A percentile compares a stretch with the other conserved stretches of the same genome.
Conservation (phyloP, 2,888 invertebrate species). For the Aplocera efformata region DNA sequence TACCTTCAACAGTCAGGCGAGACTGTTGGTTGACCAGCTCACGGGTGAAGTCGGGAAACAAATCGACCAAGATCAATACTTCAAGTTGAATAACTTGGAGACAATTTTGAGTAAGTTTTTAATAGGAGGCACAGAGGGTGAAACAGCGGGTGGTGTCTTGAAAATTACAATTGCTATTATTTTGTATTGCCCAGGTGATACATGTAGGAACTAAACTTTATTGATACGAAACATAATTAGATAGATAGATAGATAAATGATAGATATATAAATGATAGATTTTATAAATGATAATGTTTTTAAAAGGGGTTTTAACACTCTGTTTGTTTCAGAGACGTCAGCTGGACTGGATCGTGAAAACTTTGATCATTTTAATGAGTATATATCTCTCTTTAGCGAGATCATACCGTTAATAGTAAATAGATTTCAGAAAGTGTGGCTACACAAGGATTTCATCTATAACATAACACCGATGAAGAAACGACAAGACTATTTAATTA, state of each 20-base stretch:
- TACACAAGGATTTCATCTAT: slow-evolving; percentile 11
- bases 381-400: slow-evolving; percentile 1
- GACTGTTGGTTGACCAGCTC: slow-evolving; percentile 28
- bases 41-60: slow-evolving; percentile 22
- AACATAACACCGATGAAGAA: slow-evolving; percentile 5
- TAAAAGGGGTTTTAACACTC: too few relatives aligned
- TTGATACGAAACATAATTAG: too few relatives aligned
- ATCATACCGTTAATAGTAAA: not conserved
- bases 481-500: slow-evolving; percentile 3
- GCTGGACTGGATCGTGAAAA: slow-evolving; percentile 10
- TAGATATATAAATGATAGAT: too few relatives aligned
- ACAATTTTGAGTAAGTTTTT: slow-evolving; percentile 41
- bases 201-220: too few relatives aligned
- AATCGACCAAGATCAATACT: slow-evolving; percentile 32
- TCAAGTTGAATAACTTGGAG: slow-evolving; percentile 35
- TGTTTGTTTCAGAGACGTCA: slow-evolving; percentile 12
- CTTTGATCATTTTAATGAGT: slow-evolving; percentile 2
- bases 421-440: slow-evolving; percentile 29
- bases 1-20: slow-evolving; percentile 39
- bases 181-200: too few relatives aligned
- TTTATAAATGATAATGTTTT: too few relatives aligned
- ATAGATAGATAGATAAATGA: too few relatives aligned
- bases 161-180: too few relatives aligned
- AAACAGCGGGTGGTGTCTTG: too few relatives aligned
- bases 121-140: too few relatives aligned